phyloP scores from a whole-genome alignment of 2,113 vertebrate species.

The Pristiophorus japonicus region DNA sequence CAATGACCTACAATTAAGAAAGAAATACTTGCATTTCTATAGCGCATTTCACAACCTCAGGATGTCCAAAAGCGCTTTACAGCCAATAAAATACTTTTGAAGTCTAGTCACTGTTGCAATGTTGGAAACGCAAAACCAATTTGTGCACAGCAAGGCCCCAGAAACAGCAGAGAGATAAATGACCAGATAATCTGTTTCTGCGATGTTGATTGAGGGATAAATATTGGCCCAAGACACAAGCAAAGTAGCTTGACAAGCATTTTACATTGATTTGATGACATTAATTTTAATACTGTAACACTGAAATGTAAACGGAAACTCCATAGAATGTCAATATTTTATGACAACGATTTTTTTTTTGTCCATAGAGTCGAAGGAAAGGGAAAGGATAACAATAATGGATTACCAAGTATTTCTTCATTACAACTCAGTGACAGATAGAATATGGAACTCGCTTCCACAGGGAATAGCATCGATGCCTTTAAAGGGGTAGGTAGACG shows the following conservation, averaged over 20 bases:
- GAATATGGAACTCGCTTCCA: background rate
- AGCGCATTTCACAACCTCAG: background rate
- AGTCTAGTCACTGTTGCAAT: too few relatives aligned
- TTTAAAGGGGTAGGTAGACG: background rate
- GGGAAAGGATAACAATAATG: background rate
- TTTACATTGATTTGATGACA: background rate
- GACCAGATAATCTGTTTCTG: background rate
- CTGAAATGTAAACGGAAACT: background rate
- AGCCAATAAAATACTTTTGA: too few relatives aligned
- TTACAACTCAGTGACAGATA: background rate
- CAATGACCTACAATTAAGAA: background rate
- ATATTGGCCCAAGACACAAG: background rate
- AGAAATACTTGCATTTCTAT: background rate
- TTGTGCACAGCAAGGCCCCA: background rate
- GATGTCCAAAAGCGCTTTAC: background rate
- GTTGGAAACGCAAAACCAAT: too few relatives aligned
- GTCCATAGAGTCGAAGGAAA: background rate
- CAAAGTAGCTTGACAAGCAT: background rate
- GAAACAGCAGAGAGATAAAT: background rate
- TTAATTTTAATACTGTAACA: background rate
- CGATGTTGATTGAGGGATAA: background rate
- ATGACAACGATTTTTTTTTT: background rate
- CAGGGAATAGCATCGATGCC: background rate
- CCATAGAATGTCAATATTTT: background rate
- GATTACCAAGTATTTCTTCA: background rate